Percentiles rank a stretch among this genome's conserved stretches.
Conservation (phyloP, 1,140 invertebrate species). For the Lucilia cuprina region DNA sequence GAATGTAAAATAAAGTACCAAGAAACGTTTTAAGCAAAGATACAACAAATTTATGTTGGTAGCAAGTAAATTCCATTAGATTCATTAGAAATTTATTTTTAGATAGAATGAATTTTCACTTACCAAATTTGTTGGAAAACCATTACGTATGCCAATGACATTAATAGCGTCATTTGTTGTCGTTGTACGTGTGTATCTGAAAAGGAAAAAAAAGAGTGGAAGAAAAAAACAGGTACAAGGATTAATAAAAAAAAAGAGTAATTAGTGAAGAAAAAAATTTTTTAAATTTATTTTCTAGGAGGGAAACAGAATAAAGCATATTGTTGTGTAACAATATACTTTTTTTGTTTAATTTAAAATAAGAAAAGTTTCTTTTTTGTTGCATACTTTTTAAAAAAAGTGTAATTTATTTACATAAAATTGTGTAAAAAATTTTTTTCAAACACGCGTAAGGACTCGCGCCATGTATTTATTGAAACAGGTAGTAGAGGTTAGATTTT, state of each 20-base stretch:
- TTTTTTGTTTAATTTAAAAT: not conserved
- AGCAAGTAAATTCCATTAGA: too few relatives aligned
- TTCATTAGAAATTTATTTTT: not conserved
- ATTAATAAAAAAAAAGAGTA: not conserved
- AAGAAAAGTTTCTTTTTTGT: not conserved
- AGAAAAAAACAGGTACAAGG: not conserved
- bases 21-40: too few relatives aligned
- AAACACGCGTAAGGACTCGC: not conserved
- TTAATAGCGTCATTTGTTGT: slow-evolving; percentile 32
- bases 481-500: not conserved
- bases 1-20: too few relatives aligned
- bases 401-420: not conserved
- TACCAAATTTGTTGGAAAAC: slow-evolving; percentile 36
- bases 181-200: slow-evolving; percentile 20
- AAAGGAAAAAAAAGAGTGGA: slow-evolving; percentile 19
- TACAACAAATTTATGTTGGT: too few relatives aligned
- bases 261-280: not conserved
- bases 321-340: not conserved
- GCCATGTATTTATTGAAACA: not conserved
- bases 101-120: not conserved
- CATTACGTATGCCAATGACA: slow-evolving; percentile 35
- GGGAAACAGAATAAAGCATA: too few relatives aligned
- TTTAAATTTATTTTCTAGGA: not conserved
- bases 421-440: not conserved
- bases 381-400: not conserved